These are phyloP conservation scores for Burhinus bistriatus DNA, from an alignment of 2,113 vertebrate genomes.

Conservation along the genomic window DNA sequence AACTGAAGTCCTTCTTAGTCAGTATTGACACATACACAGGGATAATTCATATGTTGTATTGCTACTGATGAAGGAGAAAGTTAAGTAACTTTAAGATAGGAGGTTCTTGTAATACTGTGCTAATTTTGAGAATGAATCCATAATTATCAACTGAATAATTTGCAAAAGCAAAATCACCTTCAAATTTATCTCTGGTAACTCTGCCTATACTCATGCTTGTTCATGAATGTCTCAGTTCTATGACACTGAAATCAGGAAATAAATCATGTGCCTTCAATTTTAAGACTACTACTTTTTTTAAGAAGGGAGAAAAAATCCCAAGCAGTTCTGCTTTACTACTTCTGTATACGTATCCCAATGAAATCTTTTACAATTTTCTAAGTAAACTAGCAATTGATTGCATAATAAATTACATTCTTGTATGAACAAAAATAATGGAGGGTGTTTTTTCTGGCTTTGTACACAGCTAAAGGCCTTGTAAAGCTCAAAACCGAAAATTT, in stretches of 20 bases:
- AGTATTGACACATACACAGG: neutral
- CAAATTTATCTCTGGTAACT: neutral
- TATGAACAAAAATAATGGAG: neutral
- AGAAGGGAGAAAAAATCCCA: neutral
- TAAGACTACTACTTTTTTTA: neutral
- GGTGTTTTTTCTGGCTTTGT: neutral
- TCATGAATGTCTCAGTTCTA: neutral
- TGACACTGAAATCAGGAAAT: neutral
- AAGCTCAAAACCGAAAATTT: neutral
- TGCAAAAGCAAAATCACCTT: neutral
- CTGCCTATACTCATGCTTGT: neutral
- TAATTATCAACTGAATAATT: neutral
- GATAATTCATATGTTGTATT: neutral
- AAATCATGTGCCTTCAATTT: neutral
- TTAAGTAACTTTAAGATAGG: neutral
- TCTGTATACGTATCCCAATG: neutral
- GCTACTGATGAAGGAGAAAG: neutral
- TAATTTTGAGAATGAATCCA: neutral
- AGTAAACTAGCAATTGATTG: neutral
- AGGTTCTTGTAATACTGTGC: neutral
- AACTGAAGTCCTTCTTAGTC: neutral
- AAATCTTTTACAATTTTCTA: neutral
- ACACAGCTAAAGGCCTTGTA: neutral
- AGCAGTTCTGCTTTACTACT: neutral
- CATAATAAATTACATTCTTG: neutral